Base-by-base conservation (phyloP, 1,140 invertebrate genomes). In the Drosophila takahashii region DNA sequence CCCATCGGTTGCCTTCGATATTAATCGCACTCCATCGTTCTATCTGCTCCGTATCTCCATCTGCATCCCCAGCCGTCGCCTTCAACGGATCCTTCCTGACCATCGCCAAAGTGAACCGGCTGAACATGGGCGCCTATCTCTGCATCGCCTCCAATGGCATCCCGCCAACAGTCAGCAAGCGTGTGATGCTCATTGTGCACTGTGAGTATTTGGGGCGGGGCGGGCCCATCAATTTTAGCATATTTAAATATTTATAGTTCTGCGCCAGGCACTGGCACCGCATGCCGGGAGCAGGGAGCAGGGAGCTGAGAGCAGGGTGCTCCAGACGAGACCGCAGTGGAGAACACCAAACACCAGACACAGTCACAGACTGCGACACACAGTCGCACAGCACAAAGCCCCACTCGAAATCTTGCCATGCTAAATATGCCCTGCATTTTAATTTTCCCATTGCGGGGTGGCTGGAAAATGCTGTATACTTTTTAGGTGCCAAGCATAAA, bases 121-220 rank as follows among this genome's bases (percentile, higher is more conserved):
- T 97, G 26, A 96, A 98, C 87, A 98, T 98, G 97, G 97, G 97
- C 41, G 95, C 96, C 16, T 98, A 97, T 92, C 93, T 98, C 18
- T 98, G 97, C 92, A 97, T 98, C 71, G 97, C 96, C 36, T 95
- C 94, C 29, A 97, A 97, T 86, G 96, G 96, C 13, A 95, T 98
- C 2, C 97, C 97, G 34, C 97, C 97, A 15, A 95, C 96, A 5
- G 96, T 98, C 79, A 97, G 96, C 93, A 97, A 98, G 93, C 94
- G 97, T 83, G 96, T 98, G 77, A 96, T 95, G 92, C 94, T 98
- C 66, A 95, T 96, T 77, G 96, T 98, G 45, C 96, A 98, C 89
- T 98, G 96, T 97, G 93, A 96, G 96, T 91, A 90, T 73, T 60
- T 41, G 32, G 48, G 37, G 45, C 42, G 41, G 22, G 41, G 54